A percentile compares a stretch with the other conserved stretches of the same genome.
These are phyloP conservation scores for Sinonovacula constricta DNA, from an alignment of 1,140 invertebrate species.

Conservation along the genomic window DNA sequence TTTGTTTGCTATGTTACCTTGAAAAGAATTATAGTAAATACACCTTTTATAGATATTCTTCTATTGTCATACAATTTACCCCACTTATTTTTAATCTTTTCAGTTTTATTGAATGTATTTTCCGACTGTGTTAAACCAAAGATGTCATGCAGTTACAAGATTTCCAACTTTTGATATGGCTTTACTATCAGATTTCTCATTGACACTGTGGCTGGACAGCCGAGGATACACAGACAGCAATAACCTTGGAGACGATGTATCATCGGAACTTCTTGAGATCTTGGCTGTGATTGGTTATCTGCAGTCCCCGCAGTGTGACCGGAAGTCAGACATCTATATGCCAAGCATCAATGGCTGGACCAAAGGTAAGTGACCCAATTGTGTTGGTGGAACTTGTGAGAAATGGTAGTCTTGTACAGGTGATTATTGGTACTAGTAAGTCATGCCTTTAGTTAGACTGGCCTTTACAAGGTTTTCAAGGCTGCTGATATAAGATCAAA, in stretches of 20 bases:
- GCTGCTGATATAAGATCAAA: not conserved
- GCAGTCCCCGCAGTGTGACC: not conserved
- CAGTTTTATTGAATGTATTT: not conserved
- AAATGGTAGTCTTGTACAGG: not conserved
- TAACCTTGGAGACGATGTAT: not conserved
- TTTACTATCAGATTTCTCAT: slow-evolving; percentile 14
- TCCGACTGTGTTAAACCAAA: not conserved
- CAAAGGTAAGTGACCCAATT: not conserved
- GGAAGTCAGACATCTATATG: slow-evolving; percentile 7
- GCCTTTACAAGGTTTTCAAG: no score
- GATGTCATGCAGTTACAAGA: not conserved
- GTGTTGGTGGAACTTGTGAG: not conserved
- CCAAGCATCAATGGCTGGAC: slow-evolving; percentile 26
- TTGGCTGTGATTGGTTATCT: slow-evolving; percentile 11
- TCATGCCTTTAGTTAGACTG: not conserved
- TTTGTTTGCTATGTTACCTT: not conserved
- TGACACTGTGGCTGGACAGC: slow-evolving; percentile 2
- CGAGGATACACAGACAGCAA: not conserved
- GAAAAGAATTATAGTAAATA: not conserved
- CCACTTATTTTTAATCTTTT: not conserved
- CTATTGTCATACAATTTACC: not conserved
- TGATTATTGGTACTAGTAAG: not conserved
- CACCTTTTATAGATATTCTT: not conserved
- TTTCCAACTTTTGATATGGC: not conserved
- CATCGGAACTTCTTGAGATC: slow-evolving; percentile 24